Evolutionary conservation across 2,113 vertebrate species (phyloP).

Genomic region (Lepus europaeus): DNA sequence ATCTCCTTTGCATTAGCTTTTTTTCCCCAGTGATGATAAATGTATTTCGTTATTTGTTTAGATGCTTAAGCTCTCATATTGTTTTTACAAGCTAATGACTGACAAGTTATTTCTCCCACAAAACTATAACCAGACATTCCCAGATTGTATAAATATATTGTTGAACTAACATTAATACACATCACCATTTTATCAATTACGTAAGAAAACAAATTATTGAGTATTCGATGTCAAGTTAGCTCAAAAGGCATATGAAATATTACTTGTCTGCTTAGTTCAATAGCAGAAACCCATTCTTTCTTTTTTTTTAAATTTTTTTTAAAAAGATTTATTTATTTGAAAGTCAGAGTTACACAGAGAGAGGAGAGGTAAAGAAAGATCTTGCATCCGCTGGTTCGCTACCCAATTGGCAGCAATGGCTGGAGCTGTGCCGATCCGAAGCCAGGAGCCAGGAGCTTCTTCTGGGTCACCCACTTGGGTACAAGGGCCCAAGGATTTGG

Average conservation of each 20-base stretch:
- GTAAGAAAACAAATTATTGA: constrained; percentile 97
- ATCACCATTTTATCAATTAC: constrained; percentile 96
- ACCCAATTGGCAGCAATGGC: too few species aligned
- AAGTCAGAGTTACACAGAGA: too few species aligned
- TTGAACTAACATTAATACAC: constrained; percentile 98
- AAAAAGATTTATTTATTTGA: too few species aligned
- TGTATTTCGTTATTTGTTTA: constrained; percentile 95
- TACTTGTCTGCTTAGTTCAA: constrained; percentile 93
- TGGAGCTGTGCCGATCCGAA: too few species aligned
- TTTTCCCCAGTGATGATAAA: constrained; percentile 75
- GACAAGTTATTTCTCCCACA: constrained; percentile 97
- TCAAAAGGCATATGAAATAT: constrained; percentile 99
- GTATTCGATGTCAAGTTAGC: constrained; percentile 99
- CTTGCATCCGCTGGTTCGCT: too few species aligned
- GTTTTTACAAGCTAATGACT: constrained; percentile 97
- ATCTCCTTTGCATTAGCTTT: background rate
- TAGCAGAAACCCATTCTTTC: constrained; percentile 89
- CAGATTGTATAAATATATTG: constrained; percentile 99
- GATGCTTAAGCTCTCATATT: constrained; percentile 95
- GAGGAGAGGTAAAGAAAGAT: too few species aligned
- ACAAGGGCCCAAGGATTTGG: too few species aligned
- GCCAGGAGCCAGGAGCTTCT: too few species aligned
- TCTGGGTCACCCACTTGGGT: too few species aligned
- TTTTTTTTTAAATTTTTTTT: constrained; percentile 86
- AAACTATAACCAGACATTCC: constrained; percentile 98